Percentiles rank a stretch among this genome's conserved stretches.
Evolutionary conservation across 2,797 vertebrate genomes (phyloP).

Genomic region (Sebastes flavidus): DNA sequence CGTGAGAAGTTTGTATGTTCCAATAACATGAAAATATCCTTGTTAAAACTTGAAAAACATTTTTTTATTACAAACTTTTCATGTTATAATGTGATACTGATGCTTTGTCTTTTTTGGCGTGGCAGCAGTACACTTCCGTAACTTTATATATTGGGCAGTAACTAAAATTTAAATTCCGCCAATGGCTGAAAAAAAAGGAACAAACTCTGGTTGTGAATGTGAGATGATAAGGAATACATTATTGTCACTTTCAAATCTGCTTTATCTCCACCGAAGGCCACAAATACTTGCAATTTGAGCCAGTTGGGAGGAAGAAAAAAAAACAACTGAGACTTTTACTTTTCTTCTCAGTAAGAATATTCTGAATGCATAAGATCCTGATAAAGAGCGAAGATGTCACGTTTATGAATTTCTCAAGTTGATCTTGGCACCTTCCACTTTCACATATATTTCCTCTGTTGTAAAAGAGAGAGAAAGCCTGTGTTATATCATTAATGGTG

Average conservation of each 20-base stretch:
- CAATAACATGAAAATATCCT: background rate
- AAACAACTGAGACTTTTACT: background rate
- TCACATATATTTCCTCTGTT: background rate
- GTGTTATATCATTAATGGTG: slow-evolving; percentile 29
- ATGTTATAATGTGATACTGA: background rate
- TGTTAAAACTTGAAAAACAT: background rate
- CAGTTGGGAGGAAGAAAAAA: background rate
- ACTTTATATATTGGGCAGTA: slow-evolving; percentile 13
- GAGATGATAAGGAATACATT: slow-evolving; percentile 27
- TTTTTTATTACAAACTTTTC: background rate
- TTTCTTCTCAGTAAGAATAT: background rate
- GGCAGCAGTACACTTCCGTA: background rate
- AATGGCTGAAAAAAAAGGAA: background rate
- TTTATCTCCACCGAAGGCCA: slow-evolving; percentile 9
- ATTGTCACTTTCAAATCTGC: slow-evolving; percentile 41
- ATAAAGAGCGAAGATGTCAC: slow-evolving; percentile 14
- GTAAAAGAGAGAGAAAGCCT: background rate
- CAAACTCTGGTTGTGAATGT: background rate
- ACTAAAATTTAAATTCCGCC: slow-evolving; percentile 26
- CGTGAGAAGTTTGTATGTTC: background rate
- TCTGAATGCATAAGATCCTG: background rate
- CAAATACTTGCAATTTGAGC: slow-evolving; percentile 8
- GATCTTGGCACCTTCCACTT: slow-evolving; percentile 9
- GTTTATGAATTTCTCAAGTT: slow-evolving; percentile 4
- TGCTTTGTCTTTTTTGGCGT: background rate